Conservation (phyloP, 2,113 vertebrate species). For the Sciurus niger region DNA sequence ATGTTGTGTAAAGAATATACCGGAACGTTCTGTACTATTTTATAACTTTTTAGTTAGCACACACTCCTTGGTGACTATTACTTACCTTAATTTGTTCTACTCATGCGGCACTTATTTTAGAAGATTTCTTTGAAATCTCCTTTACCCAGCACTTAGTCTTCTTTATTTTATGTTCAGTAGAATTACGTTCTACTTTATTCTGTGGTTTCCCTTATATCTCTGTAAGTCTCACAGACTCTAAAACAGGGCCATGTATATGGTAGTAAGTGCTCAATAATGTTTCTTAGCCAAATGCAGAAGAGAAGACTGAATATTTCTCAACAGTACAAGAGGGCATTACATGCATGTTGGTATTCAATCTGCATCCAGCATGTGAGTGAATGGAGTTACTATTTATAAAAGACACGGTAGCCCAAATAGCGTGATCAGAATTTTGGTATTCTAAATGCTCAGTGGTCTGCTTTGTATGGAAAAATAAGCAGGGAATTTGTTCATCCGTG, state of each 20-base stretch:
- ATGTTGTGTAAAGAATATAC: neutral
- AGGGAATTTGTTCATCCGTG: neutral
- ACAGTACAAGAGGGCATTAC: neutral
- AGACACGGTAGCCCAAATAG: neutral
- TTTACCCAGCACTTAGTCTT: neutral
- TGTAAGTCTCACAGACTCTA: neutral
- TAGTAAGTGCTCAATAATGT: neutral
- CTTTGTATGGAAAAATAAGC: neutral
- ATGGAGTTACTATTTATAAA: neutral
- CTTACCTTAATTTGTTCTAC: neutral
- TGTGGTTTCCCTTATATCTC: neutral
- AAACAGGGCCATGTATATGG: too few relatives aligned
- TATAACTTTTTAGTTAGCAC: neutral
- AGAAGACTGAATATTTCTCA: neutral
- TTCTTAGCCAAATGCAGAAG: conserved; percentile 5
- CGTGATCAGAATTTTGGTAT: neutral
- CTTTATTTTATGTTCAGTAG: neutral
- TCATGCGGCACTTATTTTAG: neutral
- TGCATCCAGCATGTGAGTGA: neutral
- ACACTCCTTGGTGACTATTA: neutral
- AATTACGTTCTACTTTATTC: neutral
- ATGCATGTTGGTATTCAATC: neutral
- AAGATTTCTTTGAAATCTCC: neutral
- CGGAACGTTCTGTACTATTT: neutral
- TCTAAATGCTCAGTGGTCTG: neutral